Evolutionary conservation across 2,797 vertebrate genomes (phyloP), one percentile per base, ranked within the genome.

Genomic region (Glossophaga mutica): DNA sequence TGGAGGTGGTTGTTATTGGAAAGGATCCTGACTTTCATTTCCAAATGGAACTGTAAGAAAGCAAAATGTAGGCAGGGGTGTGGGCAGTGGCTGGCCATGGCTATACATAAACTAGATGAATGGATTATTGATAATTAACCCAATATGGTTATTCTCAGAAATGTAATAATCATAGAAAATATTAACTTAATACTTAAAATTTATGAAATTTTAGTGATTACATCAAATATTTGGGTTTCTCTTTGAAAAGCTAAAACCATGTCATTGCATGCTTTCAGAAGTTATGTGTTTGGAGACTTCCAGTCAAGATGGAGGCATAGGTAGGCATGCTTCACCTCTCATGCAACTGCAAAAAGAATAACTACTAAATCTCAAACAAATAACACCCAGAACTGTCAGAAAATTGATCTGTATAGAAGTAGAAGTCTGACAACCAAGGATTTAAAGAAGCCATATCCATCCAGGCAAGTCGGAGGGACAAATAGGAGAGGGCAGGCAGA

Each of bases 1-100:
- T 82, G 96, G 97, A 96, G 97, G 97, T 97, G 97, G 97, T 55
- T 97, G 96, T 94, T 96, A 95, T 91, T 96, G 96, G 97, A 96
- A 87, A 85, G 76, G 73, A 91, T 96, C 55, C 96, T 76, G 84
- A 92, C 39, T 95, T 95, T 95, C 65, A 34, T 77, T 91, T 94
- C 55, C 95, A 97, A 96, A 93, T 96, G 34, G 87, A 96, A 90
- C 94, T 86, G 91, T 92, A 96, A 98, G 97, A 97, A 97, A 98
- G 95, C 62, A 97, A 93, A 97, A 82, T 79, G 97, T 97, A 93
- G 97, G 97, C 94, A 86, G 95, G n/a, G 26, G 12, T 83, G 97
- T 94, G 86, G 97, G 96, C 79, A 86, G 92, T 39, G 81, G 74
- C 93, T 55, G 79, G 68, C 34, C 73, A 74, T 29, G n/a, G 71